A percentile compares a stretch with the other conserved stretches of the same genome.
phyloP scores from a whole-genome alignment of 2,113 vertebrate species.

The Vombatus ursinus region DNA sequence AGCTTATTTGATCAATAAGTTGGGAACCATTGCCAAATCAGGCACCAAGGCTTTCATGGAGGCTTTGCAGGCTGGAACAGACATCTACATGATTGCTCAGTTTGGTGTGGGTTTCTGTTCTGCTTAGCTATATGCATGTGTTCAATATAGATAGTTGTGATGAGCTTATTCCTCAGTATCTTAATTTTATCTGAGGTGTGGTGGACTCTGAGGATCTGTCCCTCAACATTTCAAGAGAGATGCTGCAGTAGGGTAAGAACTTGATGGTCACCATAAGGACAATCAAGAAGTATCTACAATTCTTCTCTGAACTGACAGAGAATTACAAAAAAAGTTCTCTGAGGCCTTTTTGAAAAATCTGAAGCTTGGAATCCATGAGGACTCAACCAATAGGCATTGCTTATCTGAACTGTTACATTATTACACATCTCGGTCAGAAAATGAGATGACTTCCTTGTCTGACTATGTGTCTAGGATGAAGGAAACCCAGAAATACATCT shows the following conservation, averaged over 20 bases:
- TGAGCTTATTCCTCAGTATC: constrained; percentile 92
- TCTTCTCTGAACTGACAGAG: constrained; percentile 55
- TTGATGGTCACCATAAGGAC: constrained; percentile 93
- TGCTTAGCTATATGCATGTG: constrained; percentile 85
- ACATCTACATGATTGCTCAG: no score
- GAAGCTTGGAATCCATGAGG: constrained; percentile 93
- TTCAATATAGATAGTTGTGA: constrained; percentile 95
- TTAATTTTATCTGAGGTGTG: constrained; percentile 90
- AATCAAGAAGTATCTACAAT: constrained; percentile 87
- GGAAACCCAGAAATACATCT: constrained; percentile 54
- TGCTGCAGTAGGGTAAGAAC: constrained; percentile 95
- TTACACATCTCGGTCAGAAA: constrained; percentile 90
- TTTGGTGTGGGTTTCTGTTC: no score
- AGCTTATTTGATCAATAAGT: no score
- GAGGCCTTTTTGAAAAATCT: constrained; percentile 93
- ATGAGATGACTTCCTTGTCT: constrained; percentile 88
- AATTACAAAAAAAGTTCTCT: constrained; percentile 92
- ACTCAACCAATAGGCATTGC: constrained; percentile 90
- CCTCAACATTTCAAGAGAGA: constrained; percentile 86
- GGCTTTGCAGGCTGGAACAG: no score
- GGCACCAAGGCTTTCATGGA: no score
- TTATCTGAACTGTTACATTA: constrained; percentile 91
- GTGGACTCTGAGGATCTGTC: constrained; percentile 86
- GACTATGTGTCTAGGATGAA: constrained; percentile 92
- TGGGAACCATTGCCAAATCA: no score